Conservation (phyloP, 2,797 vertebrate genomes). For the Pseudochaenichthys georgianus region DNA sequence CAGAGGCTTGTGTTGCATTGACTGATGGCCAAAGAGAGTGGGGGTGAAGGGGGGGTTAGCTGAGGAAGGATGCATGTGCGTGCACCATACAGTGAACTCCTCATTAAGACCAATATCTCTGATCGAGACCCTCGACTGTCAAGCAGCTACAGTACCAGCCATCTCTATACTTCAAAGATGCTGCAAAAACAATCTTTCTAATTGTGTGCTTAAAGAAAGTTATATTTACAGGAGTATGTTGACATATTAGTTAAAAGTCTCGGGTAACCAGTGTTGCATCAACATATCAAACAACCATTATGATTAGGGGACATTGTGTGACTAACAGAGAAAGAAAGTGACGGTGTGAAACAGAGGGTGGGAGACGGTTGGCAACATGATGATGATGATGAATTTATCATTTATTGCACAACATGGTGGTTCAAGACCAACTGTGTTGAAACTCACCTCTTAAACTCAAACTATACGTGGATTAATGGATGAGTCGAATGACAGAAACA, state of each 20-base stretch:
- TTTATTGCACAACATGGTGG: not conserved
- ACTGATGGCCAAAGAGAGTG: conserved; percentile 62
- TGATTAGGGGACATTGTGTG: conserved; percentile 5
- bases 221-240: not conserved
- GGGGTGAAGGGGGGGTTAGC: conserved; percentile 1
- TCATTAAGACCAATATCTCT: conserved; percentile 74
- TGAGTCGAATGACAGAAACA: no score
- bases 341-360: not conserved
- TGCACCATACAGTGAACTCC: conserved; percentile 59
- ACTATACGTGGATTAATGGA: no score
- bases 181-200: conserved; percentile 19
- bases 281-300: not conserved
- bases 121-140: conserved; percentile 57
- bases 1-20: conserved; percentile 67
- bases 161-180: conserved; percentile 20
- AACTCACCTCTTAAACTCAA: conserved; percentile 5
- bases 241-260: not conserved
- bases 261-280: not conserved
- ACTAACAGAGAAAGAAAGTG: not conserved
- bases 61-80: conserved; percentile 42
- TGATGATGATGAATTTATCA: conserved; percentile 23
- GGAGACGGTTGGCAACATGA: not conserved
- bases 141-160: conserved; percentile 27
- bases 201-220: conserved; percentile 8
- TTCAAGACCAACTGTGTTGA: conserved; percentile 4